These are phyloP conservation scores for Nixonia krombeini DNA, from an alignment of 1,140 invertebrate species.

Conservation along the genomic window DNA sequence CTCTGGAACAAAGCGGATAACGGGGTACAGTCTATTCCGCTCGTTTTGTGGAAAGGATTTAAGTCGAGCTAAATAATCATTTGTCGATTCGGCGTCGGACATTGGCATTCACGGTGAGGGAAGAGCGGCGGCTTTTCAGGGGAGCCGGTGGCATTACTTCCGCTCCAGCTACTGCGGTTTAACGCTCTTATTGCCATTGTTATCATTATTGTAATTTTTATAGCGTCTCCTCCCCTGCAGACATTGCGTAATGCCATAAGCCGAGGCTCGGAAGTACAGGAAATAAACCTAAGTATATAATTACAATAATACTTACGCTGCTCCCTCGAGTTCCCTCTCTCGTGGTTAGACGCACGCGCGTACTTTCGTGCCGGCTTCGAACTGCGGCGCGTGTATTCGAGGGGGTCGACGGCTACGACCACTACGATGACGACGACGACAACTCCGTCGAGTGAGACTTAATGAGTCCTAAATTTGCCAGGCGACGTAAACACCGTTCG, in stretches of 20 bases:
- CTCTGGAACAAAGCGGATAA: no score
- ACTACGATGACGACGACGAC: slow-evolving; percentile 24
- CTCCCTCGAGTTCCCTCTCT: slow-evolving; percentile 46
- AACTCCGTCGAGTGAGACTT: slow-evolving; percentile 51
- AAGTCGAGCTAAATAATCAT: no score
- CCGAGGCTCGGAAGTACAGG: slow-evolving; percentile 60
- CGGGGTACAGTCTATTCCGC: no score
- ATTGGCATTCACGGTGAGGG: no score
- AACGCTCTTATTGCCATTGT: slow-evolving; percentile 67
- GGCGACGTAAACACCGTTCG: slow-evolving; percentile 31
- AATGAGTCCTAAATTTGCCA: slow-evolving; percentile 63
- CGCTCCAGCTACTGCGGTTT: slow-evolving; percentile 59
- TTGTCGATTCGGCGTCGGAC: no score
- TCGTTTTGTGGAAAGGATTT: no score
- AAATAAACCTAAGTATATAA: slow-evolving; percentile 72
- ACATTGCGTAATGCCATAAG: slow-evolving; percentile 61
- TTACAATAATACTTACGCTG: slow-evolving; percentile 70
- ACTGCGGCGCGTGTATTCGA: slow-evolving; percentile 19
- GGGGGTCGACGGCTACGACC: slow-evolving; percentile 27
- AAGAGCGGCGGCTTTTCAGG: no score
- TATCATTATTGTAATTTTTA: slow-evolving; percentile 71
- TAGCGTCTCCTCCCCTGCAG: slow-evolving; percentile 55
- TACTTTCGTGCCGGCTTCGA: slow-evolving; percentile 15
- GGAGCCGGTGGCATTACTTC: slow-evolving; percentile 58
- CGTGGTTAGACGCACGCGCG: slow-evolving; percentile 38